Evolutionary conservation across 2,888 invertebrate genomes (phyloP), one percentile per base, ranked within the genome.

Genomic region (Acleris sparsana): DNA sequence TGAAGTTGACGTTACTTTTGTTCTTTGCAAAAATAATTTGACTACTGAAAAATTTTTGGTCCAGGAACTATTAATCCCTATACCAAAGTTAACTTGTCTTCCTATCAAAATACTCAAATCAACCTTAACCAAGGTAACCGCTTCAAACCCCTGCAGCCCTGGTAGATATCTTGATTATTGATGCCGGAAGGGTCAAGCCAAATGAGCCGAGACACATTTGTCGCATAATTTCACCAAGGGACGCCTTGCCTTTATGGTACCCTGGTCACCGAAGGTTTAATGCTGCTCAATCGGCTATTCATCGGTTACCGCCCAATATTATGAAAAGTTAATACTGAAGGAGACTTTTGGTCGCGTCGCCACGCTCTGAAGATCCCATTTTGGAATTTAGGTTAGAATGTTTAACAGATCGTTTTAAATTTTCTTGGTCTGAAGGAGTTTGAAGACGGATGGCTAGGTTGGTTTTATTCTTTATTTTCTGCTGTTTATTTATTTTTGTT

Each of bases 141-240:
- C 59, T 49, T 25, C 6, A 7, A 46, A 33, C 18, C 39, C 55
- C 43, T 11, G 11, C 48, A 64, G 48, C 46, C 53, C 33, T 62
- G 39, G 53, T 39, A 59, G 53, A 60, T 61, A 56, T 63, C 63
- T 63, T 65, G 65, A 61, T 65, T 52, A 61, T 61, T 55, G 62
- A 56, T 56, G 44, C 44, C 60, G 85, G 79, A 80, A 80, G 75
- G 74, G 74, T 72, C 58, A 69, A 70, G 72, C 70, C 73, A 76
- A 91, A 90, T 87, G 90, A 88, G 84, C 84, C 89, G 86, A 85
- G 80, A 84, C 85, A 80, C 78, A 86, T 90, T 87, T 89, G 75
- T 80, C 89, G 89, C 86, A 83, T 89, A 89, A 91, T 89, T 88
- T 84, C 78, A 82, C 68, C 71, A 65, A 67, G 71, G 72, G 61